Conservation (phyloP, 1,140 invertebrate genomes). For the Ruditapes philippinarum region DNA sequence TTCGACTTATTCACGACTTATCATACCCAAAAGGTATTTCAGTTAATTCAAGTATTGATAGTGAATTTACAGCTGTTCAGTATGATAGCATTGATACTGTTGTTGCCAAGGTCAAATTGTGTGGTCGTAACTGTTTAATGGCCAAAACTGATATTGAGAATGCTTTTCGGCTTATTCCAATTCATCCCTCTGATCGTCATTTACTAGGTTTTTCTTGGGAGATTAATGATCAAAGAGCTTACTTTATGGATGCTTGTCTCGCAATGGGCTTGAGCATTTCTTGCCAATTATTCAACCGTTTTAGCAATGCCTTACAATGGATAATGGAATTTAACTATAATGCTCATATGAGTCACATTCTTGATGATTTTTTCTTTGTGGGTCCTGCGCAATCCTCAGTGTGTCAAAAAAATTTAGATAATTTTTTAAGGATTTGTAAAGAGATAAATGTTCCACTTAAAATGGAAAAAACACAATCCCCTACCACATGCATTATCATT, state of each 20-base stretch:
- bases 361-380: slow-evolving; percentile 23
- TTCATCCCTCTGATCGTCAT: neutral
- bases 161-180: neutral
- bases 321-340: neutral
- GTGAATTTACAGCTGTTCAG: neutral
- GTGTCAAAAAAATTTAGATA: neutral
- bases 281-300: neutral
- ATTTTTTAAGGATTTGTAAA: neutral
- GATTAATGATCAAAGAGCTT: neutral
- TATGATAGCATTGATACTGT: neutral
- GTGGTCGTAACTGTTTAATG: neutral
- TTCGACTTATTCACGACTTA: neutral
- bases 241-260: neutral
- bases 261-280: neutral
- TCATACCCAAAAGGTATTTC: neutral
- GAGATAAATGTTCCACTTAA: slow-evolving; percentile 21
- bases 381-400: neutral
- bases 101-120: neutral
- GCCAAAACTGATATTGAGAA: neutral
- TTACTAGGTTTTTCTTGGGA: neutral
- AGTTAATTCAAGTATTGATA: neutral
- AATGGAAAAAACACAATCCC: neutral
- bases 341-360: slow-evolving; percentile 10
- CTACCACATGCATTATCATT: slow-evolving; percentile 3
- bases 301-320: slow-evolving; percentile 13